These are phyloP conservation scores for Crypturellus undulatus DNA, from an alignment of 2,113 vertebrate genomes.

Conservation along the genomic window DNA sequence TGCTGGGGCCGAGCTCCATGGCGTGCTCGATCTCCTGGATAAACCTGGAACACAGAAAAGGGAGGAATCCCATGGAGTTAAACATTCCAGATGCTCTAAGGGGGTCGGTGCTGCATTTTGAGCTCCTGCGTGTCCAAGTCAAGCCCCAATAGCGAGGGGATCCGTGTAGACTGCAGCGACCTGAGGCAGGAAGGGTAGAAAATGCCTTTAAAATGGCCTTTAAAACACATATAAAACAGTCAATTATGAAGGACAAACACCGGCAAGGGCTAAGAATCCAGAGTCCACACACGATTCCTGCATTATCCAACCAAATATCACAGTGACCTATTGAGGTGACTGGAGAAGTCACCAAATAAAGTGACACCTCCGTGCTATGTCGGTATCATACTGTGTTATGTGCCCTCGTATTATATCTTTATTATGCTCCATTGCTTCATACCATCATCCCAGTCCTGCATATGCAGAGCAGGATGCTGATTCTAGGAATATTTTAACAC, in stretches of 20 bases:
- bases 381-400: background rate
- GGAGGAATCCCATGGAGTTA: background rate
- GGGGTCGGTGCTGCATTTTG: rapidly evolving
- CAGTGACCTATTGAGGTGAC: background rate
- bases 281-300: rapidly evolving
- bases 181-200: background rate
- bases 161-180: rapidly evolving
- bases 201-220: background rate
- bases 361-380: rapidly evolving
- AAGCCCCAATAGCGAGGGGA: background rate
- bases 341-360: background rate
- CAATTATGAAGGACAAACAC: background rate
- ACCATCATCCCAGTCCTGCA: background rate
- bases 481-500: constrained; percentile 26
- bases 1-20: constrained; percentile 89
- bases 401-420: background rate
- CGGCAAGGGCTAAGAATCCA: background rate
- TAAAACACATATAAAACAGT: background rate
- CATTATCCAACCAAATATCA: background rate
- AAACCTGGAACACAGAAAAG: constrained; percentile 82
- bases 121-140: rapidly evolving
- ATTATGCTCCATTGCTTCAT: background rate
- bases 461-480: background rate
- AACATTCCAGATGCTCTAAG: rapidly evolving
- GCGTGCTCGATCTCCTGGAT: constrained; percentile 95